Evolutionary conservation across 2,797 vertebrate species (phyloP), one percentile per base, ranked within the genome.

Genomic region (Crypturellus tataupa): DNA sequence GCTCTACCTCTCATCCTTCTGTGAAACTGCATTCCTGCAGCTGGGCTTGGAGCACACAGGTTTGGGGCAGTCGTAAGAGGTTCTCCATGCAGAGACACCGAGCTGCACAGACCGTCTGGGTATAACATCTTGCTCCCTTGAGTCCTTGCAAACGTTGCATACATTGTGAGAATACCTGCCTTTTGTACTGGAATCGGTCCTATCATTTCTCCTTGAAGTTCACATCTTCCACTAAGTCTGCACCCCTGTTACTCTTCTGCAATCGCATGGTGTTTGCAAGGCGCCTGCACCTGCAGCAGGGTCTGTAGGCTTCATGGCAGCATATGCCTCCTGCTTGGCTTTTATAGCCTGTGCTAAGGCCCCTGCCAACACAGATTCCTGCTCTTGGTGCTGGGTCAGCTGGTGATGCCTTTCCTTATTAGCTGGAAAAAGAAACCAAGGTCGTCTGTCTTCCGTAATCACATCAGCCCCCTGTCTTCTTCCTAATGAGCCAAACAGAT

Each of bases 41-140:
- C 23, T 18, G 14, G 59, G 42, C 37, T 37, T n/a, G 25, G 72
- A 72, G 21, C 31, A 16, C 27, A 39, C 0, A 0, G 25, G 5
- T 0, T 46, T 12, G 40, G 59, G 10, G 27, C 0, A 8, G 35
- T 9, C 14, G 4, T 0, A 1, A 23, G 31, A 24, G 71, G 70
- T 69, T 82, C 19, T 83, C 23, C 47, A 24, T 49, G 47, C 3
- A 2, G 18, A 56, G 37, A 39, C 18, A 4, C 7, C 19, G 58
- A 44, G 35, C 53, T 19, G 10, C 13, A 14, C 5, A 24, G 40
- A n/a, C 12, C 4, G 1, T 9, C 53, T 35, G 35, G 53, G 39
- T 15, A 59, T 39, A 25, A n/a, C 3, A 8, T 18, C 12, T 4
- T 19, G 2, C 68, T 75, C 29, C 25, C 10, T 10, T 8, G 27